Evolutionary conservation across 2,797 vertebrate genomes (phyloP).

Genomic region (Rhinoraja longicauda): DNA sequence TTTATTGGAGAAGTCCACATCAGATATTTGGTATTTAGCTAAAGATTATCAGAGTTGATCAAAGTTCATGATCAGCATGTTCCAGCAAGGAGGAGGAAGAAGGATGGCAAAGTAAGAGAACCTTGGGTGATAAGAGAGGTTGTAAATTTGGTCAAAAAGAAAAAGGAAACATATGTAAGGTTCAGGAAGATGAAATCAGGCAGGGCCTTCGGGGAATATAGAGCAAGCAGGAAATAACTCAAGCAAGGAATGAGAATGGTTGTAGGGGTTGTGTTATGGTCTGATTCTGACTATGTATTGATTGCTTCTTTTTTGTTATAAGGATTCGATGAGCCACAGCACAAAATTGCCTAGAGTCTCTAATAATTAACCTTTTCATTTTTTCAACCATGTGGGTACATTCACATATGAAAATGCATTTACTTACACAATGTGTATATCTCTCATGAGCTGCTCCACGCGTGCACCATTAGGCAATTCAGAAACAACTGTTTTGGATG

Average conservation of each 20-base stretch:
- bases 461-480: background rate
- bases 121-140: too few relatives aligned
- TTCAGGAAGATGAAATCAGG: too few relatives aligned
- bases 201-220: too few relatives aligned
- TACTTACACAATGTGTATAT: conserved; percentile 30
- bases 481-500: background rate
- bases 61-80: too few relatives aligned
- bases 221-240: too few relatives aligned
- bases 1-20: too few relatives aligned
- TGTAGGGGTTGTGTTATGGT: background rate
- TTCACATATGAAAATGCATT: background rate
- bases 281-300: background rate
- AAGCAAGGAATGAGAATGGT: background rate
- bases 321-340: background rate
- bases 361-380: background rate
- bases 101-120: too few relatives aligned
- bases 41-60: too few relatives aligned
- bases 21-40: too few relatives aligned
- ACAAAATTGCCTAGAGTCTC: background rate
- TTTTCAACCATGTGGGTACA: background rate
- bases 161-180: too few relatives aligned
- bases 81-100: too few relatives aligned
- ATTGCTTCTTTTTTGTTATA: background rate
- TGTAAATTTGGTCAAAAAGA: too few relatives aligned
- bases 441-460: background rate